Evolutionary conservation across 2,113 vertebrate genomes (phyloP).

Genomic region (Dasypus novemcinctus): DNA sequence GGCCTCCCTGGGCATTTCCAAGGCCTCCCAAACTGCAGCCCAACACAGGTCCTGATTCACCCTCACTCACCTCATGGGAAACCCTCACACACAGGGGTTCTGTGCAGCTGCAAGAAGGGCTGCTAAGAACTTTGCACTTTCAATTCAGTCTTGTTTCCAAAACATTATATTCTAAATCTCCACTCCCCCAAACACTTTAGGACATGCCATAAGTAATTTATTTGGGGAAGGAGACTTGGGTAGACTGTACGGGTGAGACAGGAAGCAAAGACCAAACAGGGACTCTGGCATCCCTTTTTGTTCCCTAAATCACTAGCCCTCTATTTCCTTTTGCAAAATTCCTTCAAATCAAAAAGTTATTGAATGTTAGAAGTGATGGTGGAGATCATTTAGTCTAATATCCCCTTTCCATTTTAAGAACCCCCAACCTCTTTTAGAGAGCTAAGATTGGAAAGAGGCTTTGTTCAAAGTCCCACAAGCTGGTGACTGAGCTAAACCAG

Average conservation of each 20-base stretch:
- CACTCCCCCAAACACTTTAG: background rate
- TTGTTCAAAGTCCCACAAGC: background rate
- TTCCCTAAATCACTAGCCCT: background rate
- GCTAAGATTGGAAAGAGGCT: background rate
- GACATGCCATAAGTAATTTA: background rate
- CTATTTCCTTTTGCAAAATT: slow-evolving; percentile 30
- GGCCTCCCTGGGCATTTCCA: background rate
- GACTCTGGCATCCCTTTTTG: background rate
- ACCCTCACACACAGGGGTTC: background rate
- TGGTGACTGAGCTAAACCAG: background rate
- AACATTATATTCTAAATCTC: background rate
- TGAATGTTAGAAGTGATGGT: background rate
- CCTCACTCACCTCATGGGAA: background rate
- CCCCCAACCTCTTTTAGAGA: background rate
- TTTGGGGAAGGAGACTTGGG: background rate
- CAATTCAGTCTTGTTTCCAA: background rate
- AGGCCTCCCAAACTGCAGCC: background rate
- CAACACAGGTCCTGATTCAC: background rate
- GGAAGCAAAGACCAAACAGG: background rate
- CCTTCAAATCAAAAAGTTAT: background rate
- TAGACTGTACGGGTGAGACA: background rate
- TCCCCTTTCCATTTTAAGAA: background rate
- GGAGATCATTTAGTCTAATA: background rate
- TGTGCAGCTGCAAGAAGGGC: background rate
- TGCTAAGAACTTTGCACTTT: background rate